Evolutionary conservation across 2,113 vertebrate species (phyloP).

Genomic region (Odontophorus gujanensis): DNA sequence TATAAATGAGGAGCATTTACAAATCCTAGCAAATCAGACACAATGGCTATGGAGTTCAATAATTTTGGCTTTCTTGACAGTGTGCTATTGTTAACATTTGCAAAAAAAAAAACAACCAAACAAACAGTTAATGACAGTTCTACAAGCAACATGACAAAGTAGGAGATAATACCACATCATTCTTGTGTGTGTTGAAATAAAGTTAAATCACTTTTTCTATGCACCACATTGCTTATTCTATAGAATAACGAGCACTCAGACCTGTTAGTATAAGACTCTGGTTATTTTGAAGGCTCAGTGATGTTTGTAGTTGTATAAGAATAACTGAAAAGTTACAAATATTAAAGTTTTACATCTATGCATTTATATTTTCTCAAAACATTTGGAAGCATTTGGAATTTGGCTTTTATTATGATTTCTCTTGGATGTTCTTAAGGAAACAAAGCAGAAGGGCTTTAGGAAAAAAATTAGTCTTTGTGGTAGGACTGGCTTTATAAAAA

Average conservation of each 20-base stretch:
- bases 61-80: neutral
- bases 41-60: neutral
- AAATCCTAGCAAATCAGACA: neutral
- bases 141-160: no score
- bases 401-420: neutral
- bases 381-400: neutral
- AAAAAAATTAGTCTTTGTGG: conserved; percentile 30
- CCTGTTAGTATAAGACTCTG: neutral
- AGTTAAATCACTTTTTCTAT: neutral
- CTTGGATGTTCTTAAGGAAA: neutral
- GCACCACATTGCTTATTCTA: neutral
- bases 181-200: neutral
- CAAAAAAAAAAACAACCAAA: no score
- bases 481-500: conserved; percentile 40
- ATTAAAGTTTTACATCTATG: neutral
- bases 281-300: neutral
- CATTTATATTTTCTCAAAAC: neutral
- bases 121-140: no score
- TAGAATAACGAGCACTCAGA: neutral
- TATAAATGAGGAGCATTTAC: neutral
- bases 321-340: neutral
- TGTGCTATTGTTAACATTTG: neutral
- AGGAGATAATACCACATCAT: neutral
- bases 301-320: neutral
- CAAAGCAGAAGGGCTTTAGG: neutral